A percentile compares a stretch with the other conserved stretches of the same genome.
Evolutionary conservation across 30 jellyfish, hydroid and myxozoan species (phyloP).

Genomic region (Chrysaora quinquecirrha): DNA sequence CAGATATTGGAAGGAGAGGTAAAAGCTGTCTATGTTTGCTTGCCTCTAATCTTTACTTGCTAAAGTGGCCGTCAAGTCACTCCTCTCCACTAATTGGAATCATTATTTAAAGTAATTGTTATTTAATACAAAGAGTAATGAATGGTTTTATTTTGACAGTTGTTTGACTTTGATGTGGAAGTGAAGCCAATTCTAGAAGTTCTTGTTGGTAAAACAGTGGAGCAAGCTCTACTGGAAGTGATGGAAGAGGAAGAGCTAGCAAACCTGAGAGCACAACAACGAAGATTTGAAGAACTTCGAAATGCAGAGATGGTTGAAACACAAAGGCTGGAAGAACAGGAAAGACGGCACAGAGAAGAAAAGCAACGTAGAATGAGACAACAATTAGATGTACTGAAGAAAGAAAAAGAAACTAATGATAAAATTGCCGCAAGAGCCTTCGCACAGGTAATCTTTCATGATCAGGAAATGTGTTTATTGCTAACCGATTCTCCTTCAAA

Average conservation of each 20-base stretch:
- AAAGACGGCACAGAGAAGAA: slow-evolving; percentile 95
- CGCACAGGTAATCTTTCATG: slow-evolving; percentile 95
- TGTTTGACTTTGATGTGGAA: slow-evolving; percentile 91
- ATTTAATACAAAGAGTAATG: too few species aligned
- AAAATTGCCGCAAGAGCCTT: slow-evolving; percentile 96
- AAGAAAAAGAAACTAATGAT: slow-evolving; percentile 82
- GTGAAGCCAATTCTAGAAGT: slow-evolving; percentile 97
- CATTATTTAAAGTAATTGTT: too few species aligned
- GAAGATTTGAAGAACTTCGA: slow-evolving; percentile 92
- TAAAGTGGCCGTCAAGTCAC: too few species aligned
- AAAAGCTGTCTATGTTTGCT: too few species aligned
- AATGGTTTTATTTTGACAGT: slow-evolving; percentile 45
- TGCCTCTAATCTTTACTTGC: too few species aligned
- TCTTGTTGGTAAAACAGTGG: slow-evolving; percentile 94
- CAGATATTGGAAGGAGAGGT: slow-evolving; percentile 98
- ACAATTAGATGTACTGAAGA: slow-evolving; percentile 84
- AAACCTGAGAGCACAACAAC: slow-evolving; percentile 91
- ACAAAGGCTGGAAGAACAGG: slow-evolving; percentile 94
- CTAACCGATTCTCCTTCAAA: too few species aligned
- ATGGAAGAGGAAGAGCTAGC: slow-evolving; percentile 98
- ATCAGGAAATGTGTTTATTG: too few species aligned
- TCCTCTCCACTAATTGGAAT: too few species aligned
- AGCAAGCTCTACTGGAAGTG: slow-evolving; percentile 93
- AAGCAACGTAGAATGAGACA: slow-evolving; percentile 94
- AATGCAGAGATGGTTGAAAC: slow-evolving; percentile 95